Evolutionary conservation across 2,797 vertebrate genomes (phyloP), one percentile per base, ranked within the genome.

Genomic region (Phrynocephalus guinanensis): DNA sequence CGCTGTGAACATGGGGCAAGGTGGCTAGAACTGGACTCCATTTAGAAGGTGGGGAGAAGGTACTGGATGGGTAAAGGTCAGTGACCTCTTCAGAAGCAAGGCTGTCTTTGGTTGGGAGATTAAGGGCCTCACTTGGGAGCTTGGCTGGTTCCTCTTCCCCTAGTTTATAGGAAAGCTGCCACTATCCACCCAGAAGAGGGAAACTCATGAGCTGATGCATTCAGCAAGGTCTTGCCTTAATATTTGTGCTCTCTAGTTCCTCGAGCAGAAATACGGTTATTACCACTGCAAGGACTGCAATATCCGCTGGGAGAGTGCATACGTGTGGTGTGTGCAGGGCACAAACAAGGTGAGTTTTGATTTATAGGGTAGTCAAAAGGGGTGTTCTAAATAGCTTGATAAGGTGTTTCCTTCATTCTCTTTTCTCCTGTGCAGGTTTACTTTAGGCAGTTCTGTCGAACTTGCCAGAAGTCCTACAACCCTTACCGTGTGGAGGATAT

Each of bases 221-320:
- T 3, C 11, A 26, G 5, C 4, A 2, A 33, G 38, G 3, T 85
- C 11, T 52, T 56, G 30, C 72, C 33, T 85, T 85, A 81, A 60
- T 76, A 5, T 56, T 52, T 82, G 6, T 82, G 48, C 50, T 70
- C 48, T 82, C 63, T 86, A 99, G 99, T 99, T 99, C 92, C 95
- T 99, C 93, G 99, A 99, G 92, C 99, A 99, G 97, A 99, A 99
- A 92, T 99, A 99, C 1, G 99, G 99, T 72, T 99, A 98, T 89
- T 99, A 99, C 80, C 99, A 99, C 96, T 99, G 99, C 96, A 98
- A 97, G 95, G 97, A 97, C 75, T 99, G 99, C 93, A 99, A 99
- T 88, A 97, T 99, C 88, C 98, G 98, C 11, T 99, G 99, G 99
- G 99, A 99, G 94, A 99, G 99, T 4, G 99, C 99, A 0, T 99